Evolutionary conservation across 2,888 invertebrate species (phyloP).

Genomic region (Pseudolycoriella hygida): DNA sequence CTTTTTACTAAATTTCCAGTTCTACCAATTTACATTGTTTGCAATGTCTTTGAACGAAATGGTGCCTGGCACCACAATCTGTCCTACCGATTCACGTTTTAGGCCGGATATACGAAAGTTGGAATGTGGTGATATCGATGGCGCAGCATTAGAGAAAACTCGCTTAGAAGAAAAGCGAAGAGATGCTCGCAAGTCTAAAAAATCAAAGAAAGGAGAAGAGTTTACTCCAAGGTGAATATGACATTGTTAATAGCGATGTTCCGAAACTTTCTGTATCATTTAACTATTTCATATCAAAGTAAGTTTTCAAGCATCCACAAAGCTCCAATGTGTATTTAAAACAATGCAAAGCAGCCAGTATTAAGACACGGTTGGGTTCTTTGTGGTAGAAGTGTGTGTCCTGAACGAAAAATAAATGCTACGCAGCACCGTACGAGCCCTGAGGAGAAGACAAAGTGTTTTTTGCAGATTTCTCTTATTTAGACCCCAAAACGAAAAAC

Average conservation of each 20-base stretch:
- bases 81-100: constrained; percentile 77
- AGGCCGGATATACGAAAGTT: constrained; percentile 78
- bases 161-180: constrained; percentile 86
- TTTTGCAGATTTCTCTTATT: too few relatives aligned
- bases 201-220: constrained; percentile 34
- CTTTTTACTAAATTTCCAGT: constrained; percentile 36
- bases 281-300: too few relatives aligned
- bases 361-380: too few relatives aligned
- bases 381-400: too few relatives aligned
- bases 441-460: too few relatives aligned
- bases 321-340: too few relatives aligned
- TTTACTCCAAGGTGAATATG: constrained; percentile 40
- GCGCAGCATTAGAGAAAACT: constrained; percentile 73
- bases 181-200: constrained; percentile 48
- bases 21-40: constrained; percentile 82
- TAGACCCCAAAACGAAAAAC: too few relatives aligned
- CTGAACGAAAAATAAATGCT: too few relatives aligned
- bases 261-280: too few relatives aligned
- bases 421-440: too few relatives aligned
- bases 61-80: constrained; percentile 43
- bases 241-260: neutral
- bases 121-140: constrained; percentile 81
- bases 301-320: too few relatives aligned
- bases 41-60: constrained; percentile 84
- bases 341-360: too few relatives aligned